Conservation (phyloP, 2,888 invertebrate species). For the Leucozona laternaria region DNA sequence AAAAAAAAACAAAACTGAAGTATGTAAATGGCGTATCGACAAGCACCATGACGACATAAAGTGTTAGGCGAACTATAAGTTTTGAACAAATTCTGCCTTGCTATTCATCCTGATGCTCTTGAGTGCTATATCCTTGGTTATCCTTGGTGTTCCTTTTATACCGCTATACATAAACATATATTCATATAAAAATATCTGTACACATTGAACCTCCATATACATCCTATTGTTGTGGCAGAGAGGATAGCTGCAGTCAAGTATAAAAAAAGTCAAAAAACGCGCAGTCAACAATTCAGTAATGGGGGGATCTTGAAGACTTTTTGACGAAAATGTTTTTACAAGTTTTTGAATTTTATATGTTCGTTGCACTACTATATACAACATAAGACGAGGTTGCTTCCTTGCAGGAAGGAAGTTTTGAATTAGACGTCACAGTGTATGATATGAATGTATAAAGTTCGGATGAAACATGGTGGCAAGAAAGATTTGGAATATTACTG, state of each 20-base stretch:
- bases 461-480: neutral
- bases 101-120: constrained; percentile 19
- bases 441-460: constrained; percentile 12
- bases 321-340: constrained; percentile 65
- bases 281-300: constrained; percentile 30
- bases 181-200: neutral
- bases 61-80: constrained; percentile 55
- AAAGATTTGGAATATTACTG: neutral
- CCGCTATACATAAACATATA: neutral
- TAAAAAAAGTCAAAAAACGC: constrained; percentile 32
- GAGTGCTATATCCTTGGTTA: constrained; percentile 54
- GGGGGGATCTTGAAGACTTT: constrained; percentile 47
- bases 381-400: constrained; percentile 13
- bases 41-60: constrained; percentile 51
- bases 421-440: constrained; percentile 23
- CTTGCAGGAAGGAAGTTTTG: constrained; percentile 42
- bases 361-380: constrained; percentile 29
- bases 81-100: constrained; percentile 29
- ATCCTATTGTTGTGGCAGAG: constrained; percentile 36
- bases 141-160: constrained; percentile 39
- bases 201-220: constrained; percentile 1
- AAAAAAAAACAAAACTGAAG: constrained; percentile 13
- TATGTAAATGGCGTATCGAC: constrained; percentile 61
- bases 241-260: constrained; percentile 32
- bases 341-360: constrained; percentile 60